Base-by-base conservation (phyloP, 2,113 vertebrate genomes). In the Eclectus roratus region DNA sequence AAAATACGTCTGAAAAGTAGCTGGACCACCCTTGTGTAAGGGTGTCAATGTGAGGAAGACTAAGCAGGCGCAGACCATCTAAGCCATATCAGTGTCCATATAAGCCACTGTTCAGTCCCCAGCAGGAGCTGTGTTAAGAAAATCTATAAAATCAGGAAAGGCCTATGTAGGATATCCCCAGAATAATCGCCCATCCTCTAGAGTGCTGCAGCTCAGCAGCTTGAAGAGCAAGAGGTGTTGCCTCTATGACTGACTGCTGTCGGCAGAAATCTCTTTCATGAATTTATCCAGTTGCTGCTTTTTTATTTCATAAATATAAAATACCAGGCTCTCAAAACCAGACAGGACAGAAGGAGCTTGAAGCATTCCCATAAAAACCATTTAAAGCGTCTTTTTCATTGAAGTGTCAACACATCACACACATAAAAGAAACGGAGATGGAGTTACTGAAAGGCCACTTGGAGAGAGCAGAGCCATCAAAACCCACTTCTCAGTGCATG, bases 51-150 rank as follows among this genome's bases (percentile, higher is more conserved):
- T 3, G 60, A 65, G 44, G 63, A 69, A 31, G 19, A 21, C 39
- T 9, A 23, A 91, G 64, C 29, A 73, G 68, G 53, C 35, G 46
- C 83, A 76, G 21, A 9, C 25, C 53, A 14, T 0, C 14, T n/a
- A 33, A 56, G 12, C 53, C 31, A 1, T 21, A n/a, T 14, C 13
- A 56, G 35, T 27, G 6, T 28, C n/a, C 11, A 3, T 0, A 33
- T 19, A 41, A 64, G 47, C 17, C 20, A 12, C 44, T 37, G 3
- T 4, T 39, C 33, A 31, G 50, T 31, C 46, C 28, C 15, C 64
- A 61, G 28, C 41, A 49, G 37, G 1, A 5, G 14, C 46, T 68
- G 20, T 37, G 29, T 53, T 25, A 55, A 49, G 24, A 27, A 41
- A 72, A 29, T 0, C 1, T 7, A 5, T 11, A 58, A 88, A 66